These are phyloP conservation scores for rat (Rattus norvegicus) DNA, from an alignment of 2,113 vertebrate genomes.

Conservation along the genomic window GRCr8 NC_086021.1:134862001-134862500, in stretches of 20 bases:
- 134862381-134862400: not conserved
- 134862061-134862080: not conserved
- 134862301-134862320: slow-evolving; percentile 82
- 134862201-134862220: not conserved
- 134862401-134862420: not conserved
- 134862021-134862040: not conserved
- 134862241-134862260: not conserved
- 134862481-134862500: no score
- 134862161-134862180: not conserved
- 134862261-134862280: not conserved
- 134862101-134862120: not conserved
- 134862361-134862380: not conserved
- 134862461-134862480: not conserved
- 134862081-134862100: not conserved
- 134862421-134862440: not conserved
- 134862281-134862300: slow-evolving; percentile 81
- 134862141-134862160: not conserved
- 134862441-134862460: not conserved
- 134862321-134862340: not conserved
- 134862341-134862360: not conserved
- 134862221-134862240: not conserved
- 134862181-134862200: not conserved
- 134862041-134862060: not conserved
- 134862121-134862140: not conserved
- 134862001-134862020: not conserved